Evolutionary conservation across 2,797 vertebrate genomes (phyloP).

Genomic region (Helicolenus hilgendorfi): DNA sequence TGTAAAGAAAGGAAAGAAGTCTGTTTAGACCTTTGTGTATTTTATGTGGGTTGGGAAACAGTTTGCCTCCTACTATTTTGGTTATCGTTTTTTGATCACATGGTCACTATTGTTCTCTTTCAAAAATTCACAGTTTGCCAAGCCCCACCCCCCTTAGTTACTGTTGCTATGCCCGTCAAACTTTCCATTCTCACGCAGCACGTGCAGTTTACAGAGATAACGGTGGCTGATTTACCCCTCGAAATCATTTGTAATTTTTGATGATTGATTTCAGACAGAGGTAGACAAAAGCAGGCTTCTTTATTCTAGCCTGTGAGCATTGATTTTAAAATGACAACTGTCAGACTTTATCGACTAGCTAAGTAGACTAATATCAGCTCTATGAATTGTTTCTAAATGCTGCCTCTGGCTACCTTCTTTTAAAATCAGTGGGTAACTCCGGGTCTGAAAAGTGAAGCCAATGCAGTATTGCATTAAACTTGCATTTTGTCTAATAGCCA

Average conservation of each 20-base stretch:
- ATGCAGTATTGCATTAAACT: too few relatives aligned
- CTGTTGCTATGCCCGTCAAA: slow-evolving; percentile 43
- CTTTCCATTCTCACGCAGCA: slow-evolving; percentile 12
- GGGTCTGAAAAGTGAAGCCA: too few relatives aligned
- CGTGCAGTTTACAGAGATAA: neutral
- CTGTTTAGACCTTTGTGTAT: slow-evolving; percentile 10
- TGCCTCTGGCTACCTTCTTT: too few relatives aligned
- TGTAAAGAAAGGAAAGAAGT: slow-evolving; percentile 9
- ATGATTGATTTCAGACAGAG: neutral
- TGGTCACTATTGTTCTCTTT: slow-evolving; percentile 21
- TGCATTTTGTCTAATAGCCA: too few relatives aligned
- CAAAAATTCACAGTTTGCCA: slow-evolving; percentile 22
- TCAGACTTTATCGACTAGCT: too few relatives aligned
- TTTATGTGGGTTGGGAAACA: slow-evolving; percentile 29
- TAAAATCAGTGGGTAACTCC: too few relatives aligned
- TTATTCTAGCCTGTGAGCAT: neutral
- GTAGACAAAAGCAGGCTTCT: neutral
- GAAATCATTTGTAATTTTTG: neutral
- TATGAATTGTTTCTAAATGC: too few relatives aligned
- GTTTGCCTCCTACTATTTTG: slow-evolving; percentile 33
- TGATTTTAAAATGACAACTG: neutral
- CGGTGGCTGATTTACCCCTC: neutral
- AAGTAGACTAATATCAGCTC: too few relatives aligned
- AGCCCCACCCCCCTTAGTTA: slow-evolving; percentile 14
- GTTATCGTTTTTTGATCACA: slow-evolving; percentile 24